Conservation (phyloP, 1,140 invertebrate genomes). For the Drosophila neocordata region DNA sequence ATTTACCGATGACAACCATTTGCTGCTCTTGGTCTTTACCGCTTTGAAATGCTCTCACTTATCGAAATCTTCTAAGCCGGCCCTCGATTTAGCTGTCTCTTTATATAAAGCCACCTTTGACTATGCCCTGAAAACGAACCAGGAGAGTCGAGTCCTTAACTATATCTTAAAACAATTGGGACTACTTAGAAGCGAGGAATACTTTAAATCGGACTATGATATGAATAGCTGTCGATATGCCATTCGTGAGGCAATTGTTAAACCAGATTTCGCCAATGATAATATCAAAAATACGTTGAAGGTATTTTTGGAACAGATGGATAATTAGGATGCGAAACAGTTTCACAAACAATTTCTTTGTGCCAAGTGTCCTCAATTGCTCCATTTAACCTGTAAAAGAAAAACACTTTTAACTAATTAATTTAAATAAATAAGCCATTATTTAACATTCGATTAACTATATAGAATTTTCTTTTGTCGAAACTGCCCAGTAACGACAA, state of each 20-base stretch:
- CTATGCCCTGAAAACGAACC: conserved; percentile 83
- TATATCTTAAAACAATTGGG: conserved; percentile 87
- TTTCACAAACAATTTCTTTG: background rate
- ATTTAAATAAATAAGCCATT: conserved; percentile 1
- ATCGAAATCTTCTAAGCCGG: conserved; percentile 83
- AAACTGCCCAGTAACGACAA: no score
- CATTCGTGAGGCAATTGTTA: conserved; percentile 84
- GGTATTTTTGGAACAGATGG: conserved; percentile 84
- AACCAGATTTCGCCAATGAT: conserved; percentile 84
- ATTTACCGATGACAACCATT: conserved; percentile 80
- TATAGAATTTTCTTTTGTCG: no score
- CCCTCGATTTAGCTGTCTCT: conserved; percentile 84
- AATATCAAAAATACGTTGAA: conserved; percentile 85
- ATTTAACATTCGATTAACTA: conserved; percentile 2
- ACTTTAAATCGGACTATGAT: conserved; percentile 85
- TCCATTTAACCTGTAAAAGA: background rate
- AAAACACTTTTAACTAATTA: background rate
- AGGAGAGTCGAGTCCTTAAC: conserved; percentile 85
- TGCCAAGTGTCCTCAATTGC: background rate
- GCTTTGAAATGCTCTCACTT: conserved; percentile 86
- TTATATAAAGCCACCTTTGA: conserved; percentile 86
- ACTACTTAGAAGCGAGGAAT: conserved; percentile 87
- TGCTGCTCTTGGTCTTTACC: conserved; percentile 83
- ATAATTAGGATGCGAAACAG: conserved; percentile 32
- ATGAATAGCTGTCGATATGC: conserved; percentile 85